A percentile compares a stretch with the other conserved stretches of the same genome.
Conservation (phyloP, 2,888 invertebrate genomes). For the Lasioglossum lativentre region DNA sequence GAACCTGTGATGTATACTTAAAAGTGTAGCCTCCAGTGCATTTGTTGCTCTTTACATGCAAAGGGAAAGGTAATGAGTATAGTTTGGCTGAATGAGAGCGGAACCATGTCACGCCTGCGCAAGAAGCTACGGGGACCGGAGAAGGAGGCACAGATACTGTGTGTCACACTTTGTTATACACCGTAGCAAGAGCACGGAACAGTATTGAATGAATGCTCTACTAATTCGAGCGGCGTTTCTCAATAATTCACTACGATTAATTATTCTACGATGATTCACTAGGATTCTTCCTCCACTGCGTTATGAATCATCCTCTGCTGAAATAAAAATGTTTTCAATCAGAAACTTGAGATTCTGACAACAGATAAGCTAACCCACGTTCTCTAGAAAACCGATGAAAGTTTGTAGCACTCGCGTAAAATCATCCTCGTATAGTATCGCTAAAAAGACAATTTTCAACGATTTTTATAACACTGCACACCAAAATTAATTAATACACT, state of each 20-base stretch:
- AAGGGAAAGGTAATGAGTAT: conserved; percentile 22
- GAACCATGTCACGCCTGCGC: neutral
- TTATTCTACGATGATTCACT: neutral
- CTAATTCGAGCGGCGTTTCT: conserved; percentile 8
- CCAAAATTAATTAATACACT: neutral
- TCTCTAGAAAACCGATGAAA: neutral
- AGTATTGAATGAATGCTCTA: neutral
- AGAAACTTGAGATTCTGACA: neutral
- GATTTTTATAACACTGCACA: neutral
- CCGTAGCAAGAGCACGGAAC: neutral
- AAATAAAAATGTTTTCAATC: neutral
- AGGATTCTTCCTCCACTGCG: neutral
- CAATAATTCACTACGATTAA: neutral
- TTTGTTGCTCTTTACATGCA: conserved; percentile 9
- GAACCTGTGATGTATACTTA: neutral
- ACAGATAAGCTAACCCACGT: neutral
- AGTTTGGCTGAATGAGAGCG: conserved; percentile 9
- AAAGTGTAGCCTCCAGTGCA: neutral
- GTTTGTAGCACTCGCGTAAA: neutral
- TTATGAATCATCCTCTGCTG: neutral
- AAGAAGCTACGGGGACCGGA: neutral
- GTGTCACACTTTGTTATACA: conserved; percentile 9
- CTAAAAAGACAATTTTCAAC: neutral
- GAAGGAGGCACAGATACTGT: neutral
- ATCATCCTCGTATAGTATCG: neutral